Conservation (phyloP, 2,888 invertebrate species). For the Pegoplata infirma region DNA sequence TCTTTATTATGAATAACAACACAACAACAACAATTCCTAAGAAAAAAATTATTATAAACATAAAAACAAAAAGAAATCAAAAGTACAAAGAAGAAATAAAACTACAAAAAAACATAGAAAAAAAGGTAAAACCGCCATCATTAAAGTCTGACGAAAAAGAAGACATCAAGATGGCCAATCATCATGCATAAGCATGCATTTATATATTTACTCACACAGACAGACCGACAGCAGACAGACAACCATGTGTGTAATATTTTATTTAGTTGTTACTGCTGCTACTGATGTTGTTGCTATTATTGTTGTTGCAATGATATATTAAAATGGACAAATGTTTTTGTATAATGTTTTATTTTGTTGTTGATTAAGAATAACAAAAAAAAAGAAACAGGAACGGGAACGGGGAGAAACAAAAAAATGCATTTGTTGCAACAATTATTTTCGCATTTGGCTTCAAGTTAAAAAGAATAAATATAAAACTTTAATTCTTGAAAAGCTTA, state of each 20-base stretch:
- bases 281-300: background rate
- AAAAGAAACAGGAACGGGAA: background rate
- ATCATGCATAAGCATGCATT: constrained; percentile 39
- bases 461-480: constrained; percentile 55
- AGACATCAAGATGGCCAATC: constrained; percentile 64
- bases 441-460: constrained; percentile 76
- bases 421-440: constrained; percentile 75
- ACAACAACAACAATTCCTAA: constrained; percentile 47
- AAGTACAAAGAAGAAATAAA: constrained; percentile 2
- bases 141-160: constrained; percentile 54
- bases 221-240: background rate
- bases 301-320: constrained; percentile 2
- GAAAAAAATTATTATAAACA: constrained; percentile 6
- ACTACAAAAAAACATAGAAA: background rate
- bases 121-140: constrained; percentile 58
- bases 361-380: constrained; percentile 32
- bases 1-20: constrained; percentile 63
- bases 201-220: constrained; percentile 10
- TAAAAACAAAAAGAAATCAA: background rate
- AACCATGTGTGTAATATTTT: constrained; percentile 4
- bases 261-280: background rate
- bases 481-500: constrained; percentile 65
- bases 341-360: background rate
- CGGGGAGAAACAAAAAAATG: constrained; percentile 41
- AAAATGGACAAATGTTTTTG: constrained; percentile 7